phyloP scores from a whole-genome alignment of 2,113 vertebrate species.

The Fregetta grallaria region DNA sequence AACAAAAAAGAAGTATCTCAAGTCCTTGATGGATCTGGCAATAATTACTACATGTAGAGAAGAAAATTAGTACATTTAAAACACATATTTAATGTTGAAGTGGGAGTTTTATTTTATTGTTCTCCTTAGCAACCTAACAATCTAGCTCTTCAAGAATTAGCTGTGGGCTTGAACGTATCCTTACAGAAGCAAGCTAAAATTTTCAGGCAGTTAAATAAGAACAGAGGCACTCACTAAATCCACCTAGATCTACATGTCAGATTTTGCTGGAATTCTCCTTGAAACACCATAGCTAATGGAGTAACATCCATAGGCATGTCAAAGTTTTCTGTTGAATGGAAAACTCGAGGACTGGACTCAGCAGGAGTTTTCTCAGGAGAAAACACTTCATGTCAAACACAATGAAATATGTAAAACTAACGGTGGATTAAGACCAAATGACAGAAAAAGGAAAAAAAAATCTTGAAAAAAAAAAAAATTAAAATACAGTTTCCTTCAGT shows the following conservation, averaged over 20 bases:
- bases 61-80: slow-evolving; percentile 34
- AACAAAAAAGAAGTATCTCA: not conserved
- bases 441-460: not conserved
- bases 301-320: not conserved
- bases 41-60: not conserved
- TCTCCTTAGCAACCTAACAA: not conserved
- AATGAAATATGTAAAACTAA: not conserved
- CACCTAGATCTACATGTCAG: not conserved
- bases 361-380: not conserved
- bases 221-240: not conserved
- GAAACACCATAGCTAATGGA: not conserved
- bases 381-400: not conserved
- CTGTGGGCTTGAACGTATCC: not conserved
- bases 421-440: not conserved
- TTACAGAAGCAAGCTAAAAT: not conserved
- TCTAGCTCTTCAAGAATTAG: not conserved
- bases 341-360: not conserved
- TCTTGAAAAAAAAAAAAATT: not conserved
- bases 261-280: not conserved
- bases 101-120: slow-evolving; percentile 28
- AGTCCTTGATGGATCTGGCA: not conserved
- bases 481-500: not conserved
- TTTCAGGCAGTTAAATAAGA: not conserved
- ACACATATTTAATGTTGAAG: not conserved
- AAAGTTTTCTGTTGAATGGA: not conserved